Evolutionary conservation across 2,113 vertebrate genomes (phyloP).

Genomic region (rabbit (Oryctolagus cuniculus)): DNA sequence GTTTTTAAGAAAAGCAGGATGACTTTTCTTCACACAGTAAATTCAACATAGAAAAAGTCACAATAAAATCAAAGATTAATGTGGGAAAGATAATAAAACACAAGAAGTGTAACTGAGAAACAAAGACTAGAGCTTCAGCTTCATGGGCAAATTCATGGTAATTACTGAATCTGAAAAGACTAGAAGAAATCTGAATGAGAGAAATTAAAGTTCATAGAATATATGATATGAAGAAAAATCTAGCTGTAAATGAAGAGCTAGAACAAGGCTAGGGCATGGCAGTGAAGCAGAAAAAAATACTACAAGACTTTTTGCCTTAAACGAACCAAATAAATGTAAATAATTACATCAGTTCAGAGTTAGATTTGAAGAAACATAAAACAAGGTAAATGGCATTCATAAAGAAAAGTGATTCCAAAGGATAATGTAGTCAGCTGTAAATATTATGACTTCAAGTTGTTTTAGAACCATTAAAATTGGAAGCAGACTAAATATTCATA

Average conservation of each 20-base stretch:
- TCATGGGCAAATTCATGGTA: background rate
- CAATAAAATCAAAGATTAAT: slow-evolving; percentile 40
- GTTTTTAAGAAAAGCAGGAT: slow-evolving; percentile 29
- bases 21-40: slow-evolving; percentile 23
- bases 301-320: background rate
- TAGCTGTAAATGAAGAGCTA: background rate
- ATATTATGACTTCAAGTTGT: background rate
- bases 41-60: slow-evolving; percentile 1
- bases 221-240: background rate
- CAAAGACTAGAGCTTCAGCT: background rate
- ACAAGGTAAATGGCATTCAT: background rate
- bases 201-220: background rate
- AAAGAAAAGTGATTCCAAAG: slow-evolving; percentile 5
- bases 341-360: background rate
- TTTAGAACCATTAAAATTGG: slow-evolving; percentile 37
- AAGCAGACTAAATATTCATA: background rate
- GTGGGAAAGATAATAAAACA: slow-evolving; percentile 8
- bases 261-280: background rate
- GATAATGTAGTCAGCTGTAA: slow-evolving; percentile 1
- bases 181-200: background rate
- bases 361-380: background rate
- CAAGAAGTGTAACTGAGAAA: background rate
- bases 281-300: background rate
- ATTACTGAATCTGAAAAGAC: slow-evolving; percentile 17
- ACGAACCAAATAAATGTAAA: background rate